A percentile compares a stretch with the other conserved stretches of the same genome.
These are phyloP conservation scores for Pocillopora meandrina DNA, from an alignment of 92 coral and sea anemone species.

Conservation along the genomic window DNA sequence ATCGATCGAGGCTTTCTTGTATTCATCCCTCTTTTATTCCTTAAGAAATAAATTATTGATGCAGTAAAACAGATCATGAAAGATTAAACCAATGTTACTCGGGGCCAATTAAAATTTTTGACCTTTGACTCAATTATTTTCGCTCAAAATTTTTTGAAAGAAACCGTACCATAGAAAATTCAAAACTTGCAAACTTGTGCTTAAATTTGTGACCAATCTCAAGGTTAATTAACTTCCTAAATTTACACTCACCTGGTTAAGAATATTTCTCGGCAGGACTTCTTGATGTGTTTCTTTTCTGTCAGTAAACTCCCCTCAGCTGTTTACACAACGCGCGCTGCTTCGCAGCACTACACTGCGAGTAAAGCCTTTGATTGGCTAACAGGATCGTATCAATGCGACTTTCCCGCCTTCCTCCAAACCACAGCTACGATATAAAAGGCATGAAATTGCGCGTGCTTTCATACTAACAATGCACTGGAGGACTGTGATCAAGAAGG, in stretches of 20 bases:
- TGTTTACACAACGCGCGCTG: not conserved
- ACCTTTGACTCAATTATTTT: not conserved
- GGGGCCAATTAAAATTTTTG: no score
- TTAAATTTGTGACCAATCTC: not conserved
- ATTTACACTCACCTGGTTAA: slow-evolving; percentile 31
- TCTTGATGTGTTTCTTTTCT: not conserved
- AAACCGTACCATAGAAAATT: not conserved
- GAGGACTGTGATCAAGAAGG: slow-evolving; percentile 95
- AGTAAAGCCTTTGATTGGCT: slow-evolving; percentile 38
- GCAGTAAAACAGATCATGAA: not conserved
- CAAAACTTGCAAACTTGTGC: not conserved
- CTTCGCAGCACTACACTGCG: slow-evolving; percentile 37
- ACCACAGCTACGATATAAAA: slow-evolving; percentile 54
- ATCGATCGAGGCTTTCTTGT: not conserved
- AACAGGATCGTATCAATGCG: slow-evolving; percentile 16
- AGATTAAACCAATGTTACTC: not conserved
- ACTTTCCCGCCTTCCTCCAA: slow-evolving; percentile 25
- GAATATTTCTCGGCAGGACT: slow-evolving; percentile 21
- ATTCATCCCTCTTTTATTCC: not conserved
- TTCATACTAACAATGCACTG: slow-evolving; percentile 94
- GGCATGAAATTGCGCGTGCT: slow-evolving; percentile 48
- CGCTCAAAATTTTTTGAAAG: no score
- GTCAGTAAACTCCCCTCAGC: slow-evolving; percentile 25
- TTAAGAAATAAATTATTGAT: slow-evolving; percentile 6
- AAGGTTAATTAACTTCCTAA: not conserved